Evolutionary conservation across 2,797 vertebrate species (phyloP), one percentile per base, ranked within the genome.

Genomic region (Arremon brunneinucha): DNA sequence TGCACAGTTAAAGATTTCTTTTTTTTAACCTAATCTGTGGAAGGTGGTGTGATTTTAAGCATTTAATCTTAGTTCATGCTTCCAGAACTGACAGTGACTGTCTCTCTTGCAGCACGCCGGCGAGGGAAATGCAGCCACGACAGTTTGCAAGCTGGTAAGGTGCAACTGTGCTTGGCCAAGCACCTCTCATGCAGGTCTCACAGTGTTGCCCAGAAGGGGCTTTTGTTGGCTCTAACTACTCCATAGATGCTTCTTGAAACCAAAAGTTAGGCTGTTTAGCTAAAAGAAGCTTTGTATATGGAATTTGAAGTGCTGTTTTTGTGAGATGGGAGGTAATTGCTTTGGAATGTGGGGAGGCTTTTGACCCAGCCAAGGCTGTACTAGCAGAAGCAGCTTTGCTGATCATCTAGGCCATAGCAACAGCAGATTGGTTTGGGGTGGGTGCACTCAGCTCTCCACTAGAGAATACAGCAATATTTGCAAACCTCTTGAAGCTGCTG

Each of bases 71-170:
- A 9, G 26, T 55, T 71, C 4, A 0, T 34, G 37, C 68, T 89
- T 75, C 94, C 44, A 63, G 52, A 57, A 52, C 21, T 88, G 37
- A 95, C 30, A 28, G 16, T 69, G 19, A 32, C 14, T 89, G 57
- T 87, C 37, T 93, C 30, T 74, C 35, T 94, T 94, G 14, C 89
- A 98, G 98, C 20, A 14, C 81, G 16, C 60, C 62, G 2, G 11
- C 80, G 1, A 52, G 44, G 94, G 63, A 97, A 97, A 14, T 22
- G 23, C 6, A 69, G 7, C 23, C 34, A 35, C 30, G 65, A 9
- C 34, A 4, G 18, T 71, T 87, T 88, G 83, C 49, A 46, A 0
- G 62, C 86, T 9, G 97, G 98, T 98, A 91, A 97, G 98, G 28
- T 41, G 78, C 20, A 22, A 26, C 75, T 63, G 13, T 87, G 32